These are phyloP conservation scores for Chalcosyrphus nemorum DNA, from an alignment of 2,888 invertebrate species.

Conservation along the genomic window DNA sequence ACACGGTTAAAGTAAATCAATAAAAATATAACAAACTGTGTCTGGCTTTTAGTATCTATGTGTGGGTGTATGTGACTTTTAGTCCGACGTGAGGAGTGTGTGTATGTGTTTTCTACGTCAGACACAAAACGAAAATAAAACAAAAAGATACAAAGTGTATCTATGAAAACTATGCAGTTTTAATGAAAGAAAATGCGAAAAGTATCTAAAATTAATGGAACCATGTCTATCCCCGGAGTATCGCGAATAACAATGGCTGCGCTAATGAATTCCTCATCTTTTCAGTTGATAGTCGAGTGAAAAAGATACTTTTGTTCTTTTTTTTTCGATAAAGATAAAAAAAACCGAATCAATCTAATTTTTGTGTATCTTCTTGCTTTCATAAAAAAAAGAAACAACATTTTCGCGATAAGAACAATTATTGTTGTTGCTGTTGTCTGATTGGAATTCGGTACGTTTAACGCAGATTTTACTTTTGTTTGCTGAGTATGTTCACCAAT, in stretches of 20 bases:
- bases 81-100: background rate
- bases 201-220: conserved; percentile 25
- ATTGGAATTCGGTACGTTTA: conserved; percentile 62
- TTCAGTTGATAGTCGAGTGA: conserved; percentile 31
- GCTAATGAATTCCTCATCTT: conserved; percentile 21
- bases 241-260: conserved; percentile 54
- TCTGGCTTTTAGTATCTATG: conserved; percentile 2
- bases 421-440: conserved; percentile 41
- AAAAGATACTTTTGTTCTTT: conserved; percentile 25
- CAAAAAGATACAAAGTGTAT: conserved; percentile 35
- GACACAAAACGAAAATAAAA: conserved; percentile 61
- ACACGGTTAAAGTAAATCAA: conserved; percentile 65
- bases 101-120: conserved; percentile 45
- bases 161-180: conserved; percentile 28
- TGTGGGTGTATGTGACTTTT: conserved; percentile 29
- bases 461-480: conserved; percentile 13
- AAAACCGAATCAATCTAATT: conserved; percentile 38
- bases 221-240: conserved; percentile 18
- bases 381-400: too few relatives aligned
- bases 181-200: background rate
- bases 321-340: conserved; percentile 18
- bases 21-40: conserved; percentile 69
- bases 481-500: conserved; percentile 12
- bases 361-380: conserved; percentile 21
- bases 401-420: conserved; percentile 50